phyloP scores from a whole-genome alignment of 2,888 invertebrate genomes.

The Melanostoma scalare region DNA sequence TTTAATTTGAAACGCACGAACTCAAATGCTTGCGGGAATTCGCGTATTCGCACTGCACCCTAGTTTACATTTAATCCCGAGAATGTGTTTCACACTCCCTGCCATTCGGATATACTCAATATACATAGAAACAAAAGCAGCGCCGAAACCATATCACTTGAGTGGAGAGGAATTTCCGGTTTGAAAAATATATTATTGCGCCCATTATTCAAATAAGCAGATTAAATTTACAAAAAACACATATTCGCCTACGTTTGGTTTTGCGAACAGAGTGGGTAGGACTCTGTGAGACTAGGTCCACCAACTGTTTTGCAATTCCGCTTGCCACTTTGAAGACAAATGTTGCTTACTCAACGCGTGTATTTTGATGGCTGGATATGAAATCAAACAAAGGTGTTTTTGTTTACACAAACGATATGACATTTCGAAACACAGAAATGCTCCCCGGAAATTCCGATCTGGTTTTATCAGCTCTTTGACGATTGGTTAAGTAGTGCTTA shows the following conservation, averaged over 20 bases:
- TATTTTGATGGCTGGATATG: background rate
- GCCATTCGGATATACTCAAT: background rate
- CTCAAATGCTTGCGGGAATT: constrained; percentile 5
- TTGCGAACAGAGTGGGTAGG: constrained; percentile 6
- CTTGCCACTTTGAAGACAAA: background rate
- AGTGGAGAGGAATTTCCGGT: constrained; percentile 58
- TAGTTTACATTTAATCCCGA: constrained; percentile 2
- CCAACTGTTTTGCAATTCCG: constrained; percentile 14
- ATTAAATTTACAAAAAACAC: constrained; percentile 24
- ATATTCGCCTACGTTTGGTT: constrained; percentile 22
- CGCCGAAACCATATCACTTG: constrained; percentile 24
- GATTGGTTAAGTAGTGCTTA: constrained; percentile 1
- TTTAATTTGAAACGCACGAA: constrained; percentile 10
- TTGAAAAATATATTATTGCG: constrained; percentile 26
- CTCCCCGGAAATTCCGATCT: constrained; percentile 30
- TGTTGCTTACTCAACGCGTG: constrained; percentile 14
- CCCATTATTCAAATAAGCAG: constrained; percentile 7
- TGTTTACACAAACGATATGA: constrained; percentile 4
- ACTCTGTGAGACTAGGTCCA: background rate
- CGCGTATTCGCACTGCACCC: background rate
- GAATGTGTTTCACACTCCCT: constrained; percentile 4
- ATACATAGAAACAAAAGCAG: background rate
- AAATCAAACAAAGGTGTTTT: constrained; percentile 9
- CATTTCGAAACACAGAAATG: constrained; percentile 16
- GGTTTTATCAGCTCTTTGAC: constrained; percentile 4